A percentile compares a stretch with the other conserved stretches of the same genome.
phyloP scores from a whole-genome alignment of 2,888 invertebrate species.

The Strigamia transsilvanica region DNA sequence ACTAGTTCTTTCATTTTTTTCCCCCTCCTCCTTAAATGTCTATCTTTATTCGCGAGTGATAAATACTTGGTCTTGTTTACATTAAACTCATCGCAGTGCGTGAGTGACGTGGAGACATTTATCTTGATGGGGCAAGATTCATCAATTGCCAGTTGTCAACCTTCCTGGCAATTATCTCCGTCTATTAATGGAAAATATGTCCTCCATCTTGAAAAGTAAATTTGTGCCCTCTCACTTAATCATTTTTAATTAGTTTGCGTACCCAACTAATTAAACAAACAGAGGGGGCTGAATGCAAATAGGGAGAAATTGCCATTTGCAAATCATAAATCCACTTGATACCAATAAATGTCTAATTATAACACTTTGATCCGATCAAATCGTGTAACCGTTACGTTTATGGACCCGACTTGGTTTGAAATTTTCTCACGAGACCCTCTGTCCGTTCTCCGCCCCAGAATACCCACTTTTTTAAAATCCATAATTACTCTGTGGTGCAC shows the following conservation, averaged over 20 bases:
- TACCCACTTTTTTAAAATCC: neutral
- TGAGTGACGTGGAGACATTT: slow-evolving; percentile 33
- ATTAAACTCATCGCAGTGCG: slow-evolving; percentile 15
- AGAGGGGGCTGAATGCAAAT: neutral
- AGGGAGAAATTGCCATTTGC: slow-evolving; percentile 48
- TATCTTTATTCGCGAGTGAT: neutral
- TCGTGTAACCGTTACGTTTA: slow-evolving; percentile 25
- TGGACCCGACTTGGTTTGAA: slow-evolving; percentile 5
- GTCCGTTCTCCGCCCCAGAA: no score
- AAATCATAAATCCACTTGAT: slow-evolving; percentile 49
- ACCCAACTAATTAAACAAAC: slow-evolving; percentile 43
- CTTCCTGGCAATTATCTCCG: slow-evolving; percentile 16
- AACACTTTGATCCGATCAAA: slow-evolving; percentile 43
- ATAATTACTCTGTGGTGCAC: slow-evolving; percentile 15
- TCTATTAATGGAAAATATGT: slow-evolving; percentile 43
- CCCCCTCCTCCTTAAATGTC: neutral
- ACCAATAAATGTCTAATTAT: slow-evolving; percentile 43
- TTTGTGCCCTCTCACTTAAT: slow-evolving; percentile 48
- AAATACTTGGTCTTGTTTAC: slow-evolving; percentile 28
- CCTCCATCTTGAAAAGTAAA: slow-evolving; percentile 48
- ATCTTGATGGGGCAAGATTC: slow-evolving; percentile 6
- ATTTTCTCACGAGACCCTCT: neutral
- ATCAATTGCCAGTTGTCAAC: slow-evolving; percentile 43
- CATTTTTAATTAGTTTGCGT: slow-evolving; percentile 44
- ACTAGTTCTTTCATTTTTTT: neutral